Conservation (phyloP, 1,140 invertebrate genomes). For the Holcopasites calliopsidis region DNA sequence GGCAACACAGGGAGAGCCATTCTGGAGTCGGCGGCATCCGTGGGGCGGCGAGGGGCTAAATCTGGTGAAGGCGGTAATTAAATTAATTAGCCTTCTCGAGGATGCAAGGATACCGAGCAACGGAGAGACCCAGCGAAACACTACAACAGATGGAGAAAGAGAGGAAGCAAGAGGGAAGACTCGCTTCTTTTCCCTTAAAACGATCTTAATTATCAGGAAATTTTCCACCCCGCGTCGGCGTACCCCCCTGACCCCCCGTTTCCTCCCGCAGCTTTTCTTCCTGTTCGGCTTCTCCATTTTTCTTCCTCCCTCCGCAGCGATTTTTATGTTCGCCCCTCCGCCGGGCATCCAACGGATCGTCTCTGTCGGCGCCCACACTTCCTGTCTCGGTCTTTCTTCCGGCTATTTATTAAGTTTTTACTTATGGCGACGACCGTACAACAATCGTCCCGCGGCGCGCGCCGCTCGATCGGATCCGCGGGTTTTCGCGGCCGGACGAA, state of each 20-base stretch:
- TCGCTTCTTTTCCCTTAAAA: constrained; percentile 70
- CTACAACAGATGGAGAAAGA: not conserved
- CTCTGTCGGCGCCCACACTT: constrained; percentile 19
- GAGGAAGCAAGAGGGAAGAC: not conserved
- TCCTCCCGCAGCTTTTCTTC: constrained; percentile 2
- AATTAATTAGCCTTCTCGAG: constrained; percentile 77
- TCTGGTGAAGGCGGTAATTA: constrained; percentile 74
- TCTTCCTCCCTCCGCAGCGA: not conserved
- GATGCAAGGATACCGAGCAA: constrained; percentile 68
- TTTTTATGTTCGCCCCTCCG: not conserved
- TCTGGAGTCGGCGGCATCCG: constrained; percentile 20
- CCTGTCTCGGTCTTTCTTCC: constrained; percentile 55
- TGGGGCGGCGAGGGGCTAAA: constrained; percentile 55
- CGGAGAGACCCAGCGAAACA: constrained; percentile 21
- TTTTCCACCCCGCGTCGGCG: constrained; percentile 13
- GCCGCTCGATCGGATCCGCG: constrained; percentile 39
- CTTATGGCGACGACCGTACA: constrained; percentile 59
- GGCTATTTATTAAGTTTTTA: constrained; percentile 73
- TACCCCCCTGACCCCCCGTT: not conserved
- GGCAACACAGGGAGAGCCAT: constrained; percentile 21
- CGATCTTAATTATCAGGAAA: constrained; percentile 70
- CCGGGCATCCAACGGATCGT: not conserved
- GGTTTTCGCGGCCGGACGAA: constrained; percentile 36
- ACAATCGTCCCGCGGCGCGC: constrained; percentile 59
- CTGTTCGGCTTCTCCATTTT: not conserved